Percentiles rank a stretch among this genome's conserved stretches.
Evolutionary conservation across 2,797 vertebrate genomes (phyloP).

Genomic region (Manis crassicaudata): DNA sequence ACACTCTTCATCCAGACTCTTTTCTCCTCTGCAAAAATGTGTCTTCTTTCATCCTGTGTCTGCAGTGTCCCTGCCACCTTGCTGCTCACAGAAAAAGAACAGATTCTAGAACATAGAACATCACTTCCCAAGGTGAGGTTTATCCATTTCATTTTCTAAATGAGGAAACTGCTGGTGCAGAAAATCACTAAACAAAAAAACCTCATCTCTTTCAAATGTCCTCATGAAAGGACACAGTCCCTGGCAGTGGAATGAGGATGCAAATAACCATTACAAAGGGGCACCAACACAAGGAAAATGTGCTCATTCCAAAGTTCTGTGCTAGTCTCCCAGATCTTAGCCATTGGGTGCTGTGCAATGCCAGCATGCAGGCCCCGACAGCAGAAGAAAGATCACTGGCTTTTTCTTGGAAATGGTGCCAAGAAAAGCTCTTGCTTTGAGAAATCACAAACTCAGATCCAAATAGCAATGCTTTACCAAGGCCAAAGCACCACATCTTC

Average conservation of each 20-base stretch:
- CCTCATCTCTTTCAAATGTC: slow-evolving; percentile 73
- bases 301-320: neutral
- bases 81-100: slow-evolving; percentile 63
- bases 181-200: slow-evolving; percentile 82
- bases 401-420: neutral
- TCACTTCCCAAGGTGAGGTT: slow-evolving; percentile 78
- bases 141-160: slow-evolving; percentile 79
- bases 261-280: slow-evolving; percentile 51
- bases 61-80: slow-evolving; percentile 67
- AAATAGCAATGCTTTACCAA: neutral
- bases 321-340: neutral
- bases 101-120: slow-evolving; percentile 66
- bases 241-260: slow-evolving; percentile 61
- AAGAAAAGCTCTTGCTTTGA: slow-evolving; percentile 2
- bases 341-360: neutral
- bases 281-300: slow-evolving; percentile 12
- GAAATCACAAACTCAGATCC: neutral
- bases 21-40: slow-evolving; percentile 18
- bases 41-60: neutral
- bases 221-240: slow-evolving; percentile 68
- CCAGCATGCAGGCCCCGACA: neutral
- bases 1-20: neutral
- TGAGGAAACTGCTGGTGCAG: slow-evolving; percentile 81
- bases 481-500: neutral
- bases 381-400: neutral